These are phyloP conservation scores for Sminthopsis crassicaudata DNA, from an alignment of 2,113 vertebrate genomes.

Conservation along the genomic window DNA sequence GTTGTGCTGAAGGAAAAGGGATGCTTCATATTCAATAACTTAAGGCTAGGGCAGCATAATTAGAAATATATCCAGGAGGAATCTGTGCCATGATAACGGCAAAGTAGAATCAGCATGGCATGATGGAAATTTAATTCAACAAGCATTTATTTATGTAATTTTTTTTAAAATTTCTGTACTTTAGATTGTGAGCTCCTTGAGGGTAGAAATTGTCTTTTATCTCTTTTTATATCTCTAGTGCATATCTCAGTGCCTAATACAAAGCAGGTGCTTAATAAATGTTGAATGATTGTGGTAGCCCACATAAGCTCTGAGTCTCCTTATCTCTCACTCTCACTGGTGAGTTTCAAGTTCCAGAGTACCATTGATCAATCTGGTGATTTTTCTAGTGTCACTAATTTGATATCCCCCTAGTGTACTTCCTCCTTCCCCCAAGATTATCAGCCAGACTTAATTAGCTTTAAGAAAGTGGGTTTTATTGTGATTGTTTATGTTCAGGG, in stretches of 20 bases:
- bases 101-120: background rate
- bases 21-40: background rate
- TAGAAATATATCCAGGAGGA: background rate
- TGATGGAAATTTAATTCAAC: background rate
- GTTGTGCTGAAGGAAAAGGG: background rate
- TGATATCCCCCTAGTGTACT: background rate
- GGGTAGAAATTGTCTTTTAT: background rate
- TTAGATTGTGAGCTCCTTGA: background rate
- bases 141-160: background rate
- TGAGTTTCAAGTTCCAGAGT: background rate
- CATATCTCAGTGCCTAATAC: background rate
- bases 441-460: background rate
- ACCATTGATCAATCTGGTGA: background rate
- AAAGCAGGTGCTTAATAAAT: background rate
- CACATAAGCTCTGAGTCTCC: background rate
- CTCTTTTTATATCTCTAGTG: background rate
- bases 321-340: background rate
- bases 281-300: background rate
- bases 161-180: background rate
- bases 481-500: background rate
- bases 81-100: background rate
- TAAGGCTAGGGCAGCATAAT: background rate
- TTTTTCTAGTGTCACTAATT: background rate
- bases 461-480: background rate
- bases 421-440: background rate